Percentiles rank a stretch among this genome's conserved stretches.
These are phyloP conservation scores for Gymnocypris eckloni DNA, from an alignment of 2,797 vertebrate genomes.

Conservation along the genomic window DNA sequence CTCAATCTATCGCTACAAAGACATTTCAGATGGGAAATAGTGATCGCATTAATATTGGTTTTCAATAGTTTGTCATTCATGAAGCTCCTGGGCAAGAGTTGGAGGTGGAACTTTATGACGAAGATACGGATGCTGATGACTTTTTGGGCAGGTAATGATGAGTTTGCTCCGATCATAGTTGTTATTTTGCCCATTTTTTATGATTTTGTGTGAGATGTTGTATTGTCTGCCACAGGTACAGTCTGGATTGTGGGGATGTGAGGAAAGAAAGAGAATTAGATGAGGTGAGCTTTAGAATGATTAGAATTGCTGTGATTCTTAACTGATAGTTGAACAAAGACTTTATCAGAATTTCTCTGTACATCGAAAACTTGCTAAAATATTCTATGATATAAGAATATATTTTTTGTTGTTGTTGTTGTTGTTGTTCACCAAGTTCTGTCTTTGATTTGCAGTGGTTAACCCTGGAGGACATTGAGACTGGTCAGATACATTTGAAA, in stretches of 20 bases:
- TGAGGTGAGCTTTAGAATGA: conserved; percentile 77
- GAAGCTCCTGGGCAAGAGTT: conserved; percentile 95
- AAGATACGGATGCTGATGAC: conserved; percentile 96
- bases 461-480: conserved; percentile 78
- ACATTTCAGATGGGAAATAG: not conserved
- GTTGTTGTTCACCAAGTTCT: not conserved
- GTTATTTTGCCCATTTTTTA: not conserved
- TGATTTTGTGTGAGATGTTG: not conserved
- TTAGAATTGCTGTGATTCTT: not conserved
- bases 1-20: conserved; percentile 41
- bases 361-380: not conserved
- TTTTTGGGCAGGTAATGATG: conserved; percentile 87
- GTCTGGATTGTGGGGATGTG: conserved; percentile 88
- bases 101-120: conserved; percentile 91
- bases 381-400: not conserved
- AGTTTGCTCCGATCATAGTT: not conserved
- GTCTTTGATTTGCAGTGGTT: conserved; percentile 84
- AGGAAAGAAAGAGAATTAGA: conserved; percentile 86
- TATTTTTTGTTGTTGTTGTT: not conserved
- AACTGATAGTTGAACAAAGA: not conserved
- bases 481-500: conserved; percentile 85
- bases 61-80: conserved; percentile 88
- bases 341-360: not conserved
- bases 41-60: conserved; percentile 62
- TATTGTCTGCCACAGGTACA: conserved; percentile 74